These are phyloP conservation scores for Brachionus angularis DNA, from an alignment of 1,140 invertebrate species.

Conservation along the genomic window DNA sequence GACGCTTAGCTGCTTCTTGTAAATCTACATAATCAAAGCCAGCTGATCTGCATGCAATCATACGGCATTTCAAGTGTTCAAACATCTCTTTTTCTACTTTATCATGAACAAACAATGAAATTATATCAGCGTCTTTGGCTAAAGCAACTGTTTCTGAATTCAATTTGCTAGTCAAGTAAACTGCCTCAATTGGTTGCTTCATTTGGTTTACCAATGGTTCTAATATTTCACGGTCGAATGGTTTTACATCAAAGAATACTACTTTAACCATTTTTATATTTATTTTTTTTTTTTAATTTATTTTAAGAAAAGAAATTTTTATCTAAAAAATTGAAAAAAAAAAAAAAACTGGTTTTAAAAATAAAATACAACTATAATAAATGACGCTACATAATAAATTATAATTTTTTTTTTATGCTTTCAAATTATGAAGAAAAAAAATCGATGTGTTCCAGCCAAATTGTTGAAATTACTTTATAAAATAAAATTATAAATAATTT, in stretches of 20 bases:
- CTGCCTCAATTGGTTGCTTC: background rate
- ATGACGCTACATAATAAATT: no score
- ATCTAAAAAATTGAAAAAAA: background rate
- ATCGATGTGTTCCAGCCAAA: no score
- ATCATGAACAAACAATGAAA: constrained; percentile 39
- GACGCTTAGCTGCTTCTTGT: background rate
- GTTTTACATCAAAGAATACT: constrained; percentile 37
- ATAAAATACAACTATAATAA: no score
- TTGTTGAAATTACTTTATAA: no score
- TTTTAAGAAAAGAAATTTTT: background rate
- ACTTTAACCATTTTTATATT: constrained; percentile 21
- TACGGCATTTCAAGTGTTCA: background rate
- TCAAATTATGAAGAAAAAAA: no score
- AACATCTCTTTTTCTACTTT: constrained; percentile 30
- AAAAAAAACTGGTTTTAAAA: background rate
- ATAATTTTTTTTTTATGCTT: no score
- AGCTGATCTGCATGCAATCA: constrained; percentile 34
- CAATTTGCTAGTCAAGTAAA: background rate
- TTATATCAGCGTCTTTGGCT: constrained; percentile 8
- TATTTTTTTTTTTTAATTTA: background rate
- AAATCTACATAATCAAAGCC: constrained; percentile 43
- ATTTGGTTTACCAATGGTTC: background rate
- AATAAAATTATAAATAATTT: no score
- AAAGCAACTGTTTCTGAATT: constrained; percentile 14
- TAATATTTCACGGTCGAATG: constrained; percentile 13